These are phyloP conservation scores for Tachina grossa DNA, from an alignment of 2,888 invertebrate species.

Conservation along the genomic window DNA sequence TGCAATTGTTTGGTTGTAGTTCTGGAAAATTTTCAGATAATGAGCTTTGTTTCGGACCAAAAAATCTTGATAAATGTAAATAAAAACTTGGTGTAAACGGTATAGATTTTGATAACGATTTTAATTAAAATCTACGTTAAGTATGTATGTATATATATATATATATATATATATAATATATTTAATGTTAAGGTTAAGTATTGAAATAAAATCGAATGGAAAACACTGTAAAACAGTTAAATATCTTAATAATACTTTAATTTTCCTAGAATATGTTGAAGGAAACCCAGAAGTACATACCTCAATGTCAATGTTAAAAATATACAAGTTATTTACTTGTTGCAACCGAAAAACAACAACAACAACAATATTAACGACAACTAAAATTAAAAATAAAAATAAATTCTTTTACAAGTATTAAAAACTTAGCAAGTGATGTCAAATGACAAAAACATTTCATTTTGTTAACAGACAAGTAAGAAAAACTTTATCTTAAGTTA, in stretches of 20 bases:
- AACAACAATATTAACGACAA: neutral
- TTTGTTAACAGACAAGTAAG: neutral
- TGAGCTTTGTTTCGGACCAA: too few species aligned
- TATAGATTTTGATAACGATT: too few species aligned
- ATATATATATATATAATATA: too few species aligned
- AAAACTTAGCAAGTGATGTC: slow-evolving; percentile 60
- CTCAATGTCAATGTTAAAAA: slow-evolving; percentile 25
- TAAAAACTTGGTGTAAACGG: too few species aligned
- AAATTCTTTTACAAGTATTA: slow-evolving; percentile 25
- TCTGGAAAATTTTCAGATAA: too few species aligned
- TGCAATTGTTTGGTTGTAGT: too few species aligned
- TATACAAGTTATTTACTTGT: slow-evolving; percentile 20
- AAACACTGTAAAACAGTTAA: too few species aligned
- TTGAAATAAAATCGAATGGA: too few species aligned
- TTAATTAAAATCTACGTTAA: too few species aligned
- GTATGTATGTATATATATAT: too few species aligned
- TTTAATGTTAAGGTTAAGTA: too few species aligned
- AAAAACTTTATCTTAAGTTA: slow-evolving; percentile 12
- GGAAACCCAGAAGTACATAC: neutral
- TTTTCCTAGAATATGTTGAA: neutral
- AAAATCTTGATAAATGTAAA: too few species aligned
- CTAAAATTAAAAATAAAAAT: neutral
- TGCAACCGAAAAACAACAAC: slow-evolving; percentile 3
- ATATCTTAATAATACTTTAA: neutral
- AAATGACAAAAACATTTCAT: slow-evolving; percentile 59